Evolutionary conservation across 2,888 invertebrate species (phyloP), one percentile per base, ranked within the genome.

Genomic region (Synergus umbraculus): DNA sequence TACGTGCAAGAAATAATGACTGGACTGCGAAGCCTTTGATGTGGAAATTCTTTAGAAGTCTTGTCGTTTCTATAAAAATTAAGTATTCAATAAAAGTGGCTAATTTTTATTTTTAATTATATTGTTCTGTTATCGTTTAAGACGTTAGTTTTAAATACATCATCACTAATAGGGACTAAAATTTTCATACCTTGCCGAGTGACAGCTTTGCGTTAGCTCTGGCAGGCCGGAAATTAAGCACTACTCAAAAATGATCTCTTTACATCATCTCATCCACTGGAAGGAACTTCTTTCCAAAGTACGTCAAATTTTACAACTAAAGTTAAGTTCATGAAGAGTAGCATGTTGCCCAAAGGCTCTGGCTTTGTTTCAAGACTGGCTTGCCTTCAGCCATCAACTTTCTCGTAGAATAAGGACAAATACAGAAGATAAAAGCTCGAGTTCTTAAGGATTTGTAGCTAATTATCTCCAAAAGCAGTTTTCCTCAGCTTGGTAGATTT

Each of bases 1-100:
- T 73, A 73, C 73, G 73, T 73, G 73, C 37, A 10, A 49, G 37
- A 73, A 73, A 73, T 73, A 69, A 64, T 64, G 64, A 22, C 67
- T 22, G 13, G 49, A 15, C 49, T 49, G 22, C 9, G 10, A 54
- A 58, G 9, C 54, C 41, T 73, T 73, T 54, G 18, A 54, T 58
- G 54, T 73, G 41, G 10, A 37, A 73, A 41, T 69, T 69, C 69
- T 69, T 46, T 8, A 58, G 58, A 18, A 58, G 18, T 18, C 3
- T 58, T 3, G 7, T 58, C 37, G 7, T 5, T 37, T 37, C 37
- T 37, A 37, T 37, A 37, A 37, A 5, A 37, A 7, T 37, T 37
- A 37, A 5, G 37, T 37, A 37, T 37, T 18, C 58, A 18, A 9
- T 58, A 15, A 8, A 18, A 3, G 15, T 12, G 1, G 15, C 4